These are phyloP conservation scores for Microtus ochrogaster DNA, from an alignment of 2,113 vertebrate species.

Conservation along the genomic window DNA sequence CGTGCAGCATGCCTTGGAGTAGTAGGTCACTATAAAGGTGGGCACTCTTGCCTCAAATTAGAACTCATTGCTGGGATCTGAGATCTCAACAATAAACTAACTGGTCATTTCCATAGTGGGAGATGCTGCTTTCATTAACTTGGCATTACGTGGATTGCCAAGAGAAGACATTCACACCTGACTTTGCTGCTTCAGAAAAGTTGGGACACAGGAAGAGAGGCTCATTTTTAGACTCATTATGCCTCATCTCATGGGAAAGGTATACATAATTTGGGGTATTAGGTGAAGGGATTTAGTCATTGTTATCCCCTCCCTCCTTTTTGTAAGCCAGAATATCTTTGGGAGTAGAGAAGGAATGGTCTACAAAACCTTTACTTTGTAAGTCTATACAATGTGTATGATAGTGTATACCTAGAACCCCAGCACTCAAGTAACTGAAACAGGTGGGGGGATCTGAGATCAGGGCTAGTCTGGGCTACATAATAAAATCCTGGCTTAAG, in stretches of 20 bases:
- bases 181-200: neutral
- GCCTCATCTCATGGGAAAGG: constrained; percentile 6
- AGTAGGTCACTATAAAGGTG: neutral
- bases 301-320: neutral
- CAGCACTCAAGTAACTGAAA: neutral
- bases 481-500: neutral
- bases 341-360: neutral
- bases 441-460: neutral
- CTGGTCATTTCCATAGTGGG: neutral
- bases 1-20: neutral
- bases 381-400: neutral
- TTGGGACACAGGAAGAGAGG: neutral
- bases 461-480: neutral
- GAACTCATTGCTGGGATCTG: constrained; percentile 33
- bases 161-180: neutral
- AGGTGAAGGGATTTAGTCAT: neutral
- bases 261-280: constrained; percentile 16
- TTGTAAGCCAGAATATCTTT: constrained; percentile 14
- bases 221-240: constrained; percentile 39
- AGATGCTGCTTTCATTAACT: neutral
- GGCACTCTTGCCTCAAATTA: neutral
- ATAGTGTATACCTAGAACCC: neutral
- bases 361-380: neutral
- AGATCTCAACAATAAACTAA: neutral
- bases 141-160: neutral